Base-by-base conservation (phyloP, 2,888 invertebrate genomes). In the Argyresthia goedartella region DNA sequence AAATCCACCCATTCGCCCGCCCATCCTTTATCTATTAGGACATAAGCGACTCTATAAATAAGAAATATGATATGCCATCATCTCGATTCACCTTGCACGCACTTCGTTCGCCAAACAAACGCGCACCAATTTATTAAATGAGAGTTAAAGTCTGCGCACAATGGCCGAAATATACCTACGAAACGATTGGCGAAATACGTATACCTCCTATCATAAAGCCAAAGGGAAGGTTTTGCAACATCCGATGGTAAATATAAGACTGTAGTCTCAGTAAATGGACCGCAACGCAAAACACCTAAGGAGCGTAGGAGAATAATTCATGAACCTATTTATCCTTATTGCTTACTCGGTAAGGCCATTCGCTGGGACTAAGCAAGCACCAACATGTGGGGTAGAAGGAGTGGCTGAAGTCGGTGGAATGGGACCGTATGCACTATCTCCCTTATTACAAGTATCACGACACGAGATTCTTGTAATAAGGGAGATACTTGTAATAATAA, bases 301-400 rank as follows among this genome's bases (percentile, higher is more conserved):
- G 14, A 49, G 36, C 10, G 34, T 41, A 50, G 57, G 63, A 63
- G 76, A 67, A 80, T 82, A 82, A 82, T 84, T 82, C 80, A 84
- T 82, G 81, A 81, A 66, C 69, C 78, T 73, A 81, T 82, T 81
- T 81, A 81, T 80, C 77, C 70, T 71, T 80, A 82, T 81, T 76
- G 80, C 80, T 81, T 75, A 78, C 73, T 81, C 76, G 73, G 71
- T 67, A 41, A 25, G 50, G 14, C 25, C 25, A 25, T 25, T 25
- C 25, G 6, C 25, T 25, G 25, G 25, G 25, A 25, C 25, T 4
- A 2, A 25, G 2, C 25, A 25, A 25, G 25, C 3, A 6, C 25
- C 25, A 25, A 25, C 25, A 25, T 25, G 25, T 6, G 6, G 25
- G 25, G 25, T 25, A 25, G 25, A 25, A 25, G 2, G 6, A 25